These are phyloP conservation scores for Epistrophe grossulariae DNA, from an alignment of 2,888 invertebrate genomes.

Conservation along the genomic window DNA sequence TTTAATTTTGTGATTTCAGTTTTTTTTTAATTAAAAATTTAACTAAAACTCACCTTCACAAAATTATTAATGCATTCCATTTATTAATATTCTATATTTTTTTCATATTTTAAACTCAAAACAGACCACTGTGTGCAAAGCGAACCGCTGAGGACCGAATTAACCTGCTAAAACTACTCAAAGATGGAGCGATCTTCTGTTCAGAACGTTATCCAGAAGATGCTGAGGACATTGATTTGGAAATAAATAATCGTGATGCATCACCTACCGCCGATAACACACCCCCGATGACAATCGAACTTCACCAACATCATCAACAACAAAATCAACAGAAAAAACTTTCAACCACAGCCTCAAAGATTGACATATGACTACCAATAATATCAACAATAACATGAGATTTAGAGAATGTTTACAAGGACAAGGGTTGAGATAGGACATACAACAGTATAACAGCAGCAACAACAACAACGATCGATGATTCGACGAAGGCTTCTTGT, in stretches of 20 bases:
- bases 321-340: slow-evolving; percentile 74
- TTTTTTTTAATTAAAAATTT: neutral
- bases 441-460: slow-evolving; percentile 14
- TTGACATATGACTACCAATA: slow-evolving; percentile 83
- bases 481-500: slow-evolving; percentile 44
- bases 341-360: slow-evolving; percentile 57
- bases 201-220: slow-evolving; percentile 83
- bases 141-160: slow-evolving; percentile 94
- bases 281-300: slow-evolving; percentile 79
- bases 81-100: slow-evolving; percentile 55
- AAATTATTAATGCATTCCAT: slow-evolving; percentile 21
- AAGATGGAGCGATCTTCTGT: slow-evolving; percentile 83
- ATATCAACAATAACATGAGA: slow-evolving; percentile 82
- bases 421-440: slow-evolving; percentile 75
- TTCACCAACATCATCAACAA: slow-evolving; percentile 77
- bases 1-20: neutral
- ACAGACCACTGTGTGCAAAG: slow-evolving; percentile 90
- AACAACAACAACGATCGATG: slow-evolving; percentile 17
- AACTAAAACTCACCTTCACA: neutral
- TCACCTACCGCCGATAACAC: slow-evolving; percentile 52
- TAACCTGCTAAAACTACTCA: slow-evolving; percentile 90
- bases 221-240: slow-evolving; percentile 82
- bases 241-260: slow-evolving; percentile 78
- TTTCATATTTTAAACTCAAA: slow-evolving; percentile 76
- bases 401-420: slow-evolving; percentile 78